A percentile compares a stretch with the other conserved stretches of the same genome.
Evolutionary conservation across 2,888 invertebrate species (phyloP).

Genomic region (Caenorhabditis becei): DNA sequence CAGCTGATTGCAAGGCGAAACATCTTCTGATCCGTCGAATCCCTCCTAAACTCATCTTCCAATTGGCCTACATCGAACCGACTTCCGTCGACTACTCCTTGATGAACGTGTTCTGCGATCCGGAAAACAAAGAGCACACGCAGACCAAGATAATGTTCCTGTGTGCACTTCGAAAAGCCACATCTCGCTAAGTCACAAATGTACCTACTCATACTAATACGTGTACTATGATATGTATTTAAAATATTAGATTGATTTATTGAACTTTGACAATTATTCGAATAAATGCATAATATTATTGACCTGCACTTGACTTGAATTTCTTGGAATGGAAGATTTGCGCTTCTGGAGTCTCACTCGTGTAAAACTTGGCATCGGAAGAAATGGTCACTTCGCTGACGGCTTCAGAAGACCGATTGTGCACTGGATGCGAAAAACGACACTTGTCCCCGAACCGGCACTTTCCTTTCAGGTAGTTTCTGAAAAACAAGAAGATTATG

Average conservation of each 20-base stretch:
- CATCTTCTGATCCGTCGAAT: slow-evolving; percentile 37
- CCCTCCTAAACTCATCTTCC: slow-evolving; percentile 39
- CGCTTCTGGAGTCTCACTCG: slow-evolving; percentile 45
- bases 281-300: slow-evolving; percentile 14
- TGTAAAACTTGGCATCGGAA: slow-evolving; percentile 53
- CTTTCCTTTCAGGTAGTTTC: slow-evolving; percentile 60
- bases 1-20: slow-evolving; percentile 44
- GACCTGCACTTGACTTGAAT: slow-evolving; percentile 60
- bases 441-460: slow-evolving; percentile 59
- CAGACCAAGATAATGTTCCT: slow-evolving; percentile 33
- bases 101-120: slow-evolving; percentile 43
- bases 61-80: slow-evolving; percentile 48
- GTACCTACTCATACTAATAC: not conserved
- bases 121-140: slow-evolving; percentile 24
- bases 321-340: slow-evolving; percentile 61
- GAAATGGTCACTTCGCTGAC: slow-evolving; percentile 48
- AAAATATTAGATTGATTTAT: slow-evolving; percentile 3
- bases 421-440: slow-evolving; percentile 58
- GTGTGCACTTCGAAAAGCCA: slow-evolving; percentile 17
- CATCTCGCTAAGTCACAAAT: not conserved
- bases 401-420: slow-evolving; percentile 40
- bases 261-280: not conserved
- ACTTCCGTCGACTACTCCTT: slow-evolving; percentile 16
- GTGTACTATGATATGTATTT: not conserved
- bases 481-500: slow-evolving; percentile 5